Evolutionary conservation across 1,140 invertebrate species (phyloP).

Genomic region (Microplitis mediator): DNA sequence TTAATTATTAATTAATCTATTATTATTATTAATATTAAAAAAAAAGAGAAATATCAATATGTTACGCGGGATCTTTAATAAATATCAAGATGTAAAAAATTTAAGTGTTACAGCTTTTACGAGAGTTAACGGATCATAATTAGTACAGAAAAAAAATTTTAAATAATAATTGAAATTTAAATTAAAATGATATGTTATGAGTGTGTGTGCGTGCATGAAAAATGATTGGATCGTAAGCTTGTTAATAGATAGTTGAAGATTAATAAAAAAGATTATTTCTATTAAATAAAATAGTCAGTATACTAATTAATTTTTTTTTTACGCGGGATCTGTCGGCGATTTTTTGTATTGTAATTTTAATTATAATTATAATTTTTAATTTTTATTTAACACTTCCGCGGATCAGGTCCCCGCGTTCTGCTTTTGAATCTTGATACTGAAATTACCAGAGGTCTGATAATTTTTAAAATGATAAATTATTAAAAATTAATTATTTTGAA

Average conservation of each 20-base stretch:
- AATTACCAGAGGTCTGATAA: no score
- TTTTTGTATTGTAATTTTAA: no score
- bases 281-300: background rate
- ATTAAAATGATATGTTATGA: background rate
- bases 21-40: conserved; percentile 11
- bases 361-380: background rate
- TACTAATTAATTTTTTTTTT: background rate
- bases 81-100: conserved; percentile 22
- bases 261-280: background rate
- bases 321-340: background rate
- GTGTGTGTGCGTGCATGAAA: background rate
- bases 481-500: no score
- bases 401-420: background rate
- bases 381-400: background rate
- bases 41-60: no score
- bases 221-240: background rate
- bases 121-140: conserved; percentile 8
- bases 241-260: no score
- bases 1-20: background rate
- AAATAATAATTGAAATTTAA: background rate
- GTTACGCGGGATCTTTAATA: conserved; percentile 33
- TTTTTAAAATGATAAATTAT: no score
- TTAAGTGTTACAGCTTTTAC: conserved; percentile 24
- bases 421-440: no score
- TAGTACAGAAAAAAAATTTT: background rate